phyloP scores from a whole-genome alignment of 2,113 vertebrate genomes.

The Corythornis madagascariensis region DNA sequence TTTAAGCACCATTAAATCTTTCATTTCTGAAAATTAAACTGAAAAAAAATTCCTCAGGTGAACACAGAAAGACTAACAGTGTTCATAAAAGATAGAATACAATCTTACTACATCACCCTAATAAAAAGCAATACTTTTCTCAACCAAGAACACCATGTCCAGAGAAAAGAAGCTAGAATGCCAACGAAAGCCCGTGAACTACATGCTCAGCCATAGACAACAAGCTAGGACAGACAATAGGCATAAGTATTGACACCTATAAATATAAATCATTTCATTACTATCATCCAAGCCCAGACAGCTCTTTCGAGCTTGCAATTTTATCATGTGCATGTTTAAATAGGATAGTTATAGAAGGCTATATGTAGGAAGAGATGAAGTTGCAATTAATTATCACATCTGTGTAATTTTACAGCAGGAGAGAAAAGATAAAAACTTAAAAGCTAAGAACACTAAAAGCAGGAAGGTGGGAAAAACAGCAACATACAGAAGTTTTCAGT shows the following conservation, averaged over 20 bases:
- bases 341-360: not conserved
- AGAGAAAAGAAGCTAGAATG: not conserved
- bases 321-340: not conserved
- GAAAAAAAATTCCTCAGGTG: conserved; percentile 26
- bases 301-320: not conserved
- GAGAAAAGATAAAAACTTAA: not conserved
- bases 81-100: not conserved
- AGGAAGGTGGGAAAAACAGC: not conserved
- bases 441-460: not conserved
- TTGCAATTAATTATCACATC: not conserved
- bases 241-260: conserved; percentile 8
- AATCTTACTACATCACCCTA: not conserved
- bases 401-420: not conserved
- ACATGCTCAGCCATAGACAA: not conserved
- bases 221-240: not conserved
- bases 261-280: conserved; percentile 49
- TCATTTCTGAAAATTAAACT: conserved; percentile 14
- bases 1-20: conserved; percentile 36
- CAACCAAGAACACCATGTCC: conserved; percentile 1
- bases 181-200: not conserved
- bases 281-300: conserved; percentile 28
- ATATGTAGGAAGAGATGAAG: not conserved
- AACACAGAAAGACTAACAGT: not conserved
- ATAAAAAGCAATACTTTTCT: not conserved
- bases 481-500: not conserved